phyloP scores from a whole-genome alignment of 53 echinoderm and acorn worm species.

The Echinometra lucunter region DNA sequence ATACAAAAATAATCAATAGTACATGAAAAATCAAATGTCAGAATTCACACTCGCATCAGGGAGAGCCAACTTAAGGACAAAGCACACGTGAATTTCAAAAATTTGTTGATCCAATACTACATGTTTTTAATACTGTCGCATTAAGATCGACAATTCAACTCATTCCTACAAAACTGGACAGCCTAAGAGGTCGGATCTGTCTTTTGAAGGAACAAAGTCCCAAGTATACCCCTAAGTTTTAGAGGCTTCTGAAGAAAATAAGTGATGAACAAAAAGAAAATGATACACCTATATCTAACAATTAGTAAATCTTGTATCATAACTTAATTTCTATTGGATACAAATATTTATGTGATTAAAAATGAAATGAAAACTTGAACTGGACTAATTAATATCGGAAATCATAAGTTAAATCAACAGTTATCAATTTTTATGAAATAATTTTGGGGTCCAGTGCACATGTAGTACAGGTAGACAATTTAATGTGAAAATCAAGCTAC shows the following conservation, averaged over 20 bases:
- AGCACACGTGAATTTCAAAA: conserved; percentile 17
- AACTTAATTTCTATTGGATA: neutral
- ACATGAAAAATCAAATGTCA: no score
- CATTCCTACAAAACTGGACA: neutral
- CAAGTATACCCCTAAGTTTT: neutral
- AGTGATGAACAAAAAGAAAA: conserved; percentile 28
- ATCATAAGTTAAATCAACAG: neutral
- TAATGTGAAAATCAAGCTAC: neutral
- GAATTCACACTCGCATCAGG: no score
- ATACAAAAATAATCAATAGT: no score
- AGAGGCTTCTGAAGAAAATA: neutral
- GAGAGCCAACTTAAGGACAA: neutral
- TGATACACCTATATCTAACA: neutral
- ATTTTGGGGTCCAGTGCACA: neutral
- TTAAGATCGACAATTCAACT: conserved; percentile 34
- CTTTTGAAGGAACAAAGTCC: neutral
- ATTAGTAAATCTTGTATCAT: neutral
- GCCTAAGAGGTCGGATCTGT: neutral
- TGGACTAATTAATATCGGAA: conserved; percentile 1
- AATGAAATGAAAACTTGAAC: neutral
- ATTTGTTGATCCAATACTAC: conserved; percentile 48
- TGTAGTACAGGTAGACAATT: neutral
- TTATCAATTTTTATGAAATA: neutral
- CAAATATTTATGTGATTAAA: neutral
- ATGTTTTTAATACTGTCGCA: conserved; percentile 60